Evolutionary conservation across 2,888 invertebrate species (phyloP).

Genomic region (Eupithecia subfuscata): DNA sequence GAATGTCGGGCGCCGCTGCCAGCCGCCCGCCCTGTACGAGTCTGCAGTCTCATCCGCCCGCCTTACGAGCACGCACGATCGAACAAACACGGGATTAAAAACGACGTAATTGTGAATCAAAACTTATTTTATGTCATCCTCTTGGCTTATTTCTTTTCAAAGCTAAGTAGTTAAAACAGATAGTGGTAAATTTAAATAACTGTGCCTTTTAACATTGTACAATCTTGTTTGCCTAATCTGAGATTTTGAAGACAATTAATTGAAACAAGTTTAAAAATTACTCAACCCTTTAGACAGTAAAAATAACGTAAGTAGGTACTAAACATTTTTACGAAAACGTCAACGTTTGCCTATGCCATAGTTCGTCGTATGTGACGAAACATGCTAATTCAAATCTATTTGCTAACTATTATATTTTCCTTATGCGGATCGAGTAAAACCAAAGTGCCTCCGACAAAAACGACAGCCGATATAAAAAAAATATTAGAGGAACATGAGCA

Average conservation of each 20-base stretch:
- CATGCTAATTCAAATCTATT: conserved; percentile 24
- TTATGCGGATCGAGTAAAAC: conserved; percentile 43
- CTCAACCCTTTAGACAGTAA: neutral
- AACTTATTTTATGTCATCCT: neutral
- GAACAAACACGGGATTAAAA: neutral
- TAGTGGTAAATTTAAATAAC: neutral
- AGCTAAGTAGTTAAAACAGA: neutral
- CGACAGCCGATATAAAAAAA: conserved; percentile 63
- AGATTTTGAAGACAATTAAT: neutral
- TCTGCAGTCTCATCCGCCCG: conserved; percentile 51
- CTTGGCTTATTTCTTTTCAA: neutral
- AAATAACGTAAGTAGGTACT: no score
- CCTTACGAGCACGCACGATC: conserved; percentile 34
- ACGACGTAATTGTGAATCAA: neutral
- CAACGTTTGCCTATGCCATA: neutral
- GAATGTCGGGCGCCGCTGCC: conserved; percentile 55
- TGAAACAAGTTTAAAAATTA: neutral
- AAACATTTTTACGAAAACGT: neutral
- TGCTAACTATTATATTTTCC: conserved; percentile 18
- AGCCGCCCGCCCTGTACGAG: conserved; percentile 41
- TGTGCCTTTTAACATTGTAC: neutral
- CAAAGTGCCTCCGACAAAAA: conserved; percentile 49
- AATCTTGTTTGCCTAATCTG: neutral
- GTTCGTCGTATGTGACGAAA: neutral
- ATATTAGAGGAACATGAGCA: conserved; percentile 64